Evolutionary conservation across 2,888 invertebrate genomes (phyloP).

Genomic region (Gymnosoma rotundatum): DNA sequence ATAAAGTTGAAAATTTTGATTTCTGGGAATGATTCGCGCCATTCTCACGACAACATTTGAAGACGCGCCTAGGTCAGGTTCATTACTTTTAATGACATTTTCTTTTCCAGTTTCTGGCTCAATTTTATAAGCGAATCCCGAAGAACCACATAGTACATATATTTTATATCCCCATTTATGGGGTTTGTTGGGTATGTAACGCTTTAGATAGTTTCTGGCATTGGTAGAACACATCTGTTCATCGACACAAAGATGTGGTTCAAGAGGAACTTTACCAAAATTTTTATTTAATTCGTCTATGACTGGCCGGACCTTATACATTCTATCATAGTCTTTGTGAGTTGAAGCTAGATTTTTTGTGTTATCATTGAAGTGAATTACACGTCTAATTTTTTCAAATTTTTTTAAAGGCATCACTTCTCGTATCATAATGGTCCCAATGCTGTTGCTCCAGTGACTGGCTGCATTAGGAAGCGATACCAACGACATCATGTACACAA

Average conservation of each 20-base stretch:
- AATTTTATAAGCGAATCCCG: neutral
- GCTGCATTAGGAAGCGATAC: conserved; percentile 3
- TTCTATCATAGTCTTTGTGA: too few species aligned
- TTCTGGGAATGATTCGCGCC: neutral
- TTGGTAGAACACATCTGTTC: neutral
- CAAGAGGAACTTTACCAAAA: neutral
- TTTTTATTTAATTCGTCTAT: neutral
- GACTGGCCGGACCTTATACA: too few species aligned
- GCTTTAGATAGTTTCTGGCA: neutral
- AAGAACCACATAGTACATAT: too few species aligned
- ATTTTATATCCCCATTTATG: neutral
- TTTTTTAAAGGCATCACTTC: neutral
- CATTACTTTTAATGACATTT: too few species aligned
- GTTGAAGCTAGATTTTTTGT: too few species aligned
- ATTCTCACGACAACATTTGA: neutral
- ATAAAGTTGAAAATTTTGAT: conserved; percentile 60
- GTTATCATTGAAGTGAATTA: too few species aligned
- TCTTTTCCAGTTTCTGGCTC: neutral
- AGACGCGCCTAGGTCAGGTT: neutral
- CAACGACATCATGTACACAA: conserved; percentile 8
- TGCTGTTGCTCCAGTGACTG: conserved; percentile 1
- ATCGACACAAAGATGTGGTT: neutral
- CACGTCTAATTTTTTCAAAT: neutral
- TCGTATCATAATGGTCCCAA: neutral
- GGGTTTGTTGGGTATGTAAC: neutral